Percentiles rank a stretch among this genome's conserved stretches.
These are phyloP conservation scores for Eulemur rubriventer DNA, from an alignment of 2,797 vertebrate genomes.

Conservation along the genomic window DNA sequence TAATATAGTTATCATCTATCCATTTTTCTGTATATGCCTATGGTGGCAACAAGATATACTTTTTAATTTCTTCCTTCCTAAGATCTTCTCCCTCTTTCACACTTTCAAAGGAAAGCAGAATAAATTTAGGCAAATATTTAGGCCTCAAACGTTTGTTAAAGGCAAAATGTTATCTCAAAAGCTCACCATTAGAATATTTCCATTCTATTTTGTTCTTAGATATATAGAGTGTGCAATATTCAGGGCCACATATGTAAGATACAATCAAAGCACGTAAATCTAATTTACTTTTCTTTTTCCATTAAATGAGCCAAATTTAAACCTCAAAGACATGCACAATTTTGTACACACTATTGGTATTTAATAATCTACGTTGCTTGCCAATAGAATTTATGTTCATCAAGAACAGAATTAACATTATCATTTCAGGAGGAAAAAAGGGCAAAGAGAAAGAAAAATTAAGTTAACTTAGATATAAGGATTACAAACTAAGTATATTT, in stretches of 20 bases:
- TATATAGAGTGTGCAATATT: background rate
- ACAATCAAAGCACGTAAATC: background rate
- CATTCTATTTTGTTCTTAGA: background rate
- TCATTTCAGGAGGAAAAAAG: slow-evolving; percentile 22
- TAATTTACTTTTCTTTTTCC: slow-evolving; percentile 11
- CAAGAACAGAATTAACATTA: slow-evolving; percentile 48
- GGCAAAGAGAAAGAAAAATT: slow-evolving; percentile 51
- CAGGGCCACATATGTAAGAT: background rate
- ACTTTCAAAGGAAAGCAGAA: background rate
- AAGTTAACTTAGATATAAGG: slow-evolving; percentile 49
- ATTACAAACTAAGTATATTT: slow-evolving; percentile 60
- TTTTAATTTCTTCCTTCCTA: background rate
- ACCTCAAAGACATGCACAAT: background rate
- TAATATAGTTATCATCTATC: background rate
- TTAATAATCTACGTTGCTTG: background rate
- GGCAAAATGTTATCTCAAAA: background rate
- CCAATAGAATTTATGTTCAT: slow-evolving; percentile 36
- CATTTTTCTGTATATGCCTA: background rate
- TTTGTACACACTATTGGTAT: background rate
- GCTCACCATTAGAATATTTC: background rate
- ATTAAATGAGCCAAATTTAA: background rate
- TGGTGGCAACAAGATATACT: background rate
- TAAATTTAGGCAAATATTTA: slow-evolving; percentile 12
- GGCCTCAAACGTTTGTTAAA: background rate
- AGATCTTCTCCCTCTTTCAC: background rate